Conservation (phyloP, 2,113 vertebrate genomes). For the Protobothrops flavoviridis region DNA sequence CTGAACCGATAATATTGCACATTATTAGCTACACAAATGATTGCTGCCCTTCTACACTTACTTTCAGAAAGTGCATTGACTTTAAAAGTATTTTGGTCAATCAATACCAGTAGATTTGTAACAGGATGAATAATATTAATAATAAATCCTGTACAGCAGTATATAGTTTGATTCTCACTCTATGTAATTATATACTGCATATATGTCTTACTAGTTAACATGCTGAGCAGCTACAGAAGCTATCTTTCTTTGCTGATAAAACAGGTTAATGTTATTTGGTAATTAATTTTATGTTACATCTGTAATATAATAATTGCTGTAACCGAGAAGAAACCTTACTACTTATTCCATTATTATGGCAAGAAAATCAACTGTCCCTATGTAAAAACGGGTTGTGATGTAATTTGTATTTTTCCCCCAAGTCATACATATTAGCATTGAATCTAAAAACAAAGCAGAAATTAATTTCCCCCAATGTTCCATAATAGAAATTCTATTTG, state of each 20-base stretch:
- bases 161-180: neutral
- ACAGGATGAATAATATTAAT: neutral
- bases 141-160: neutral
- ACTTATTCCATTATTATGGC: neutral
- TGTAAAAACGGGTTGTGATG: neutral
- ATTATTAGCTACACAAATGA: neutral
- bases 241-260: neutral
- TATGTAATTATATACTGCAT: neutral
- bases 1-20: neutral
- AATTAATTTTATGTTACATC: neutral
- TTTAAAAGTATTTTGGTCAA: neutral
- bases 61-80: neutral
- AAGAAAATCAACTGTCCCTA: neutral
- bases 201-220: neutral
- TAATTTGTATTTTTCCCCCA: neutral
- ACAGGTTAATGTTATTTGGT: neutral
- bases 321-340: neutral
- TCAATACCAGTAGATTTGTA: neutral
- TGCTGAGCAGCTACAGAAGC: neutral
- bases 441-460: neutral
- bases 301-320: neutral
- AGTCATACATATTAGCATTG: neutral
- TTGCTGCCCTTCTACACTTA: neutral
- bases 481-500: neutral
- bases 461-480: neutral